Evolutionary conservation across 2,888 invertebrate species (phyloP), one percentile per base, ranked within the genome.

Genomic region (Eledone cirrhosa): DNA sequence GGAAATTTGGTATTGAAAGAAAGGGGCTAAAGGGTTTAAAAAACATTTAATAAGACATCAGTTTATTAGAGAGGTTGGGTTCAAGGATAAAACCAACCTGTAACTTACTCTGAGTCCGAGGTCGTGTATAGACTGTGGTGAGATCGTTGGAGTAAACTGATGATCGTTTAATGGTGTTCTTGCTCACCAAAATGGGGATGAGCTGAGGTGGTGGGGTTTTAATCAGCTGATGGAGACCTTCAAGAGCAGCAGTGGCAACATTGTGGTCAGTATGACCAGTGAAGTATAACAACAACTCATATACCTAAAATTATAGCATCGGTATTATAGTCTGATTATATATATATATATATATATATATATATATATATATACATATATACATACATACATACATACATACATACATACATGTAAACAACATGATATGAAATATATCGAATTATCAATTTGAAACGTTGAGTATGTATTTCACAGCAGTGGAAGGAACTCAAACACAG

Each of bases 241-340:
- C 98, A 88, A 98, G 92, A 27, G 96, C 94, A 1, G 96, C 94
- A 88, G 97, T 97, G 85, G 96, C 94, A 80, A 97, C 93, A 90
- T 97, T 97, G 90, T 97, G 97, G 90, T 97, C 95, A 13, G 92
- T 91, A 85, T 94, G 94, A 77, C 89, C 87, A 14, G 88, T 85
- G 85, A 90, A 90, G 84, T 86, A 93, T 92, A 92, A 83, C 48
- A 91, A 86, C 63, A 92, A 90, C 84, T 91, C 91, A 84, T 90
- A 91, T 63, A 92, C 87, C 91, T 92, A 84, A 1, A 87, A 84
- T 31, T n/a, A 33, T 11, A 11, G n/a, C 33, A 69, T 41, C 41
- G 11, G 11, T 41, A 41, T 41, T 41, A 41, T 8, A 8, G 11
- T 41, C 41, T 41, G 11, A 8, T 33, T 3, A 5, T 41, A 2